Evolutionary conservation across 2,113 vertebrate species (phyloP).

Genomic region (Dasyornis broadbenti): DNA sequence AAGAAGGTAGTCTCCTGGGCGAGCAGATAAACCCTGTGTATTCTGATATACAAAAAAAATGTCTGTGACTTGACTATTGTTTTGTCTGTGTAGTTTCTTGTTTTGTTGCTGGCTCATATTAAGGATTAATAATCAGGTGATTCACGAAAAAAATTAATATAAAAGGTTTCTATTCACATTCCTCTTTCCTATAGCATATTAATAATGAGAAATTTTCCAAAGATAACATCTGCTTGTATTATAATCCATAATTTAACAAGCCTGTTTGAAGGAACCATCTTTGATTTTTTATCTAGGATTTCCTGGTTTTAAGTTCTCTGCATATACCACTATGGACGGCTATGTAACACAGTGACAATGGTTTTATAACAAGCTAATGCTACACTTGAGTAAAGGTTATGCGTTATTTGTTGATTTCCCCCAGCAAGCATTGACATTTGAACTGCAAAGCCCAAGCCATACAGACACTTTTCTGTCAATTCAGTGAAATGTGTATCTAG

Average conservation of each 20-base stretch:
- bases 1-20: not conserved
- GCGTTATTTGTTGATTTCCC: not conserved
- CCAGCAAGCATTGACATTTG: not conserved
- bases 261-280: not conserved
- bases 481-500: not conserved
- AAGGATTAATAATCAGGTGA: not conserved
- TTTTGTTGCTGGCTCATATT: not conserved
- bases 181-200: not conserved
- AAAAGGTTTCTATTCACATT: not conserved
- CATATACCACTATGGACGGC: too few species aligned
- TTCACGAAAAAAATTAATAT: not conserved
- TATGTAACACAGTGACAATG: accelerated
- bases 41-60: not conserved
- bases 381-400: not conserved
- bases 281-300: not conserved
- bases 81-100: not conserved
- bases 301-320: not conserved
- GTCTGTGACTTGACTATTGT: not conserved
- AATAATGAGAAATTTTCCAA: not conserved
- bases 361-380: not conserved
- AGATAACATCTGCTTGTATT: not conserved
- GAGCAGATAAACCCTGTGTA: not conserved
- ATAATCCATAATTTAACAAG: not conserved
- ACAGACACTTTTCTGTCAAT: not conserved
- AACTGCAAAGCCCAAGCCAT: not conserved